Base-by-base conservation (phyloP, 2,888 invertebrate species). In the Thelaira solivaga region DNA sequence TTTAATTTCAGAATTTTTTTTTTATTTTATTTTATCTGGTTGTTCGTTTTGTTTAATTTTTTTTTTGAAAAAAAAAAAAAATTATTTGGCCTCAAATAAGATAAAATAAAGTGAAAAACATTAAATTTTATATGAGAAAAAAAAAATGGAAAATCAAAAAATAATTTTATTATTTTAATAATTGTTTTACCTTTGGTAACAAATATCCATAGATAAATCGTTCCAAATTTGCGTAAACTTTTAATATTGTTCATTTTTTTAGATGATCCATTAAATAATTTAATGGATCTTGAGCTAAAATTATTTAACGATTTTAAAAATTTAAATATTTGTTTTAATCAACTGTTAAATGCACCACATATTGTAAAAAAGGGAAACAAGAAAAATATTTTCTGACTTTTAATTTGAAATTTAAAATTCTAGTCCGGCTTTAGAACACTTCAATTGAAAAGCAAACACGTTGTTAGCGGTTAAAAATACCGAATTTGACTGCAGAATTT, bases 201-300 rank as follows among this genome's bases (percentile, higher is more conserved):
- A 69, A 78, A 73, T 64, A 78, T 64, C 77, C 77, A 78, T 36
- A 78, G 18, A 39, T 64, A 73, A 59, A 73, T 43, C 16, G 68
- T 78, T 59, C 64, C 68, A 65, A 78, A 73, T 39, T 68, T 73
- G n/a, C 73, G 43, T 16, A 73, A 59, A 59, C 55, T 78, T 59
- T 59, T 59, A 39, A 36, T 64, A 24, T 64, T 13, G 51, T 69
- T 57, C 57, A 69, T 73, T 68, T 77, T 73, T 13, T 68, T 8
- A 51, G 64, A 49, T 67, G 62, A 68, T 51, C 77, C 77, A 78
- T 73, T 59, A 57, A 78, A 49, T 24, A 39, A 11, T 57, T 11
- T 1, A 67, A 62, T 61, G 41, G 36, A 72, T 39, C 4, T 22
- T 16, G 6, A 55, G 31, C 13, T 20, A 29, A 26, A 36, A 41